Evolutionary conservation across 1,140 invertebrate genomes (phyloP).

Genomic region (Pteromalus puparum): DNA sequence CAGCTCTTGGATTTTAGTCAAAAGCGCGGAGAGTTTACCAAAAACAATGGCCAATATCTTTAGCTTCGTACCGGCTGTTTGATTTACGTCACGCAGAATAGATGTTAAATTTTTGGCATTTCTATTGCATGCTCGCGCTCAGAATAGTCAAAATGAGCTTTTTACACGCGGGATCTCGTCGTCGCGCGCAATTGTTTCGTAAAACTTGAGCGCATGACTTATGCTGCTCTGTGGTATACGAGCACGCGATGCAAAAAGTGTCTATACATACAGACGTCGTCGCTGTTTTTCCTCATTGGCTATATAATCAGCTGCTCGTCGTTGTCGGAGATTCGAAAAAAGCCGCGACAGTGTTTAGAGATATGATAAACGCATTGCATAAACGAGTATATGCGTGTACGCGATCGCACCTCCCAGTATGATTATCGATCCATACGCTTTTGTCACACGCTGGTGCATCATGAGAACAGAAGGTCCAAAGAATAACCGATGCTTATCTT

Average conservation of each 20-base stretch:
- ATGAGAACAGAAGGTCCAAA: background rate
- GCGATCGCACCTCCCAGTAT: background rate
- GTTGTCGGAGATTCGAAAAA: background rate
- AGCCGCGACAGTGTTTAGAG: background rate
- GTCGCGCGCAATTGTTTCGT: no score
- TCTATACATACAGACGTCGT: background rate
- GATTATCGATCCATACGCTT: background rate
- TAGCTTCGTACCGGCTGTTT: background rate
- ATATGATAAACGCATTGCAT: no score
- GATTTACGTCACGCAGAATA: background rate
- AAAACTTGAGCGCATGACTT: no score
- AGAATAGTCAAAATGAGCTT: background rate
- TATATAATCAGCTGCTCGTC: background rate
- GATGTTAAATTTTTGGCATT: background rate
- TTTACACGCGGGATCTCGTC: background rate
- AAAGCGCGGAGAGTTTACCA: background rate
- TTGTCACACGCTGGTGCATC: background rate
- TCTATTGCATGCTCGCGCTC: no score
- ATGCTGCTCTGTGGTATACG: no score
- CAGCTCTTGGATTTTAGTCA: constrained; percentile 19
- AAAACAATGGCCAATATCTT: constrained; percentile 23
- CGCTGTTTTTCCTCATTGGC: constrained; percentile 20
- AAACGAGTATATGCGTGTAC: no score
- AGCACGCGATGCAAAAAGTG: no score
- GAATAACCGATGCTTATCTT: background rate